Evolutionary conservation across 2,797 vertebrate genomes (phyloP).

Genomic region (Crenichthys baileyi): DNA sequence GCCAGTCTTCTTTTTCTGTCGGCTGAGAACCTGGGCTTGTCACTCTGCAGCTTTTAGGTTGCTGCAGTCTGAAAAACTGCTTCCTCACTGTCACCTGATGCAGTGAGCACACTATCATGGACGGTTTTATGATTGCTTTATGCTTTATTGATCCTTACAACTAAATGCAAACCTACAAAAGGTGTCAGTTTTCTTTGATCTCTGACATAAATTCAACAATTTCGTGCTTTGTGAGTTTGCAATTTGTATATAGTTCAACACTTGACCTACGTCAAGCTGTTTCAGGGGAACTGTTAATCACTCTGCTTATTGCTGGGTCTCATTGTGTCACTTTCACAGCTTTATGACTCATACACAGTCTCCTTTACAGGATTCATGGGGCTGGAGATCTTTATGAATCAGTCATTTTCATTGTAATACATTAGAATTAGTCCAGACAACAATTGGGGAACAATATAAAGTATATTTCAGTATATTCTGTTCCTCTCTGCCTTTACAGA

Average conservation of each 20-base stretch:
- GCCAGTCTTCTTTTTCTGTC: slow-evolving; percentile 18
- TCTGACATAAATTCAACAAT: background rate
- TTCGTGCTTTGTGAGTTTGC: slow-evolving; percentile 8
- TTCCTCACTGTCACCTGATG: slow-evolving; percentile 67
- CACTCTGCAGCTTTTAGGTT: slow-evolving; percentile 64
- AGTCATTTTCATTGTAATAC: slow-evolving; percentile 7
- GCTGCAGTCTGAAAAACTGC: slow-evolving; percentile 51
- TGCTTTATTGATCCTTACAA: background rate
- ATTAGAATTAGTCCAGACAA: slow-evolving; percentile 7
- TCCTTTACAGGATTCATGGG: slow-evolving; percentile 32
- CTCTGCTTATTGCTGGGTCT: slow-evolving; percentile 5
- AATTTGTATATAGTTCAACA: background rate
- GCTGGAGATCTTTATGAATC: slow-evolving; percentile 32
- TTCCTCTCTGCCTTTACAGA: background rate
- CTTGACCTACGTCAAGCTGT: slow-evolving; percentile 9
- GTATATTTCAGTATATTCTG: slow-evolving; percentile 5
- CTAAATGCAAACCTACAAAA: background rate
- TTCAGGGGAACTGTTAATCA: slow-evolving; percentile 25
- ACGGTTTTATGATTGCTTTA: slow-evolving; percentile 3
- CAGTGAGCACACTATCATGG: slow-evolving; percentile 35
- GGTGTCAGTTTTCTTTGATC: background rate
- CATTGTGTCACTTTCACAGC: slow-evolving; percentile 18
- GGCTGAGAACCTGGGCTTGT: slow-evolving; percentile 43
- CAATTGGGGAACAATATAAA: background rate
- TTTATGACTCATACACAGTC: slow-evolving; percentile 25